phyloP scores from a whole-genome alignment of 37 sponge, comb jelly and placozoan species.

The Lycopodina hypogea region DNA sequence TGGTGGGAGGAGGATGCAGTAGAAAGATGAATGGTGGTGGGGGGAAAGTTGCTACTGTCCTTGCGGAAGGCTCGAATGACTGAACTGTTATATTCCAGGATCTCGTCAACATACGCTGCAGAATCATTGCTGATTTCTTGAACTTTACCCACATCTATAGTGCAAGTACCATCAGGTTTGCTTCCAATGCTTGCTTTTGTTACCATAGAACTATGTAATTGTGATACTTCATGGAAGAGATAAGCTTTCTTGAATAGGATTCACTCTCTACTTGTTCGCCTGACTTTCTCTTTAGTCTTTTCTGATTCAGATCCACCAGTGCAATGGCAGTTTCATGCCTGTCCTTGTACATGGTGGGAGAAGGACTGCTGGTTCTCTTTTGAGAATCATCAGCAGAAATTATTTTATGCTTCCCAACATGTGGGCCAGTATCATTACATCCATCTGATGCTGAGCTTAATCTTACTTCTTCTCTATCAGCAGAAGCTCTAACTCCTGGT shows the following conservation, averaged over 20 bases:
- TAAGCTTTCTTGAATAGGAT: conserved; percentile 19
- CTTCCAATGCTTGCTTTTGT: not conserved
- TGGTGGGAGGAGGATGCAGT: not conserved
- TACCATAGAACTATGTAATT: not conserved
- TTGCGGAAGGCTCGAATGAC: not conserved
- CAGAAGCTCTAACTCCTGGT: not conserved
- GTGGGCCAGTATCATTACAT: not conserved
- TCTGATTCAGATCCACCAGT: conserved; percentile 50
- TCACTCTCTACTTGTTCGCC: not conserved
- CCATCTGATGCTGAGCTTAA: not conserved
- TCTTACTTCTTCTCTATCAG: not conserved
- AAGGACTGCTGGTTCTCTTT: conserved; percentile 4
- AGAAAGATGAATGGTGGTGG: not conserved
- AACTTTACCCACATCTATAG: not conserved
- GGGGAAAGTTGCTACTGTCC: not conserved
- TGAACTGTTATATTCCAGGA: not conserved
- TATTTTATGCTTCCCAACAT: not conserved
- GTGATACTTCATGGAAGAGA: not conserved
- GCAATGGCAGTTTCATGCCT: conserved; percentile 58
- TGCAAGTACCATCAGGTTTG: not conserved
- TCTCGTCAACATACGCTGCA: not conserved
- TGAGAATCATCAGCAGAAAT: not conserved
- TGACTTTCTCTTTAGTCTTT: conserved; percentile 29
- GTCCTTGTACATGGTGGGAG: conserved; percentile 45
- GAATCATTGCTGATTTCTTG: not conserved